A percentile compares a stretch with the other conserved stretches of the same genome.
These are phyloP conservation scores for Empidonax traillii DNA, from an alignment of 2,113 vertebrate genomes.

Conservation along the genomic window DNA sequence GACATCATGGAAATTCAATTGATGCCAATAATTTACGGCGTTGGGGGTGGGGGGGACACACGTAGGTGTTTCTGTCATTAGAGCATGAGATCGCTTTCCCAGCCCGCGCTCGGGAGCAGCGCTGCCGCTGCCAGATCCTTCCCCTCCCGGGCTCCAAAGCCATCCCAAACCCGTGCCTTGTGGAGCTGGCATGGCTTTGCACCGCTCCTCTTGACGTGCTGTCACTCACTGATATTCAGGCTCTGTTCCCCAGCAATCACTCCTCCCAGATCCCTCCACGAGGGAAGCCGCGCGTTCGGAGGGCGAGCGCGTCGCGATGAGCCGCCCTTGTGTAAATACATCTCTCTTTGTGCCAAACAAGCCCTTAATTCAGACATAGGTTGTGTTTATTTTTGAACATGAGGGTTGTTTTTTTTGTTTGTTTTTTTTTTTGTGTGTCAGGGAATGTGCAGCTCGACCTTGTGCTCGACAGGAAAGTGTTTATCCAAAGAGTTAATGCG, in stretches of 20 bases:
- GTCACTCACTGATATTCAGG: neutral
- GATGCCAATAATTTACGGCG: neutral
- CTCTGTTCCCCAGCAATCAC: neutral
- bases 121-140: neutral
- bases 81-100: neutral
- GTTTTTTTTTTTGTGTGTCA: slow-evolving; percentile 26
- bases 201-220: neutral
- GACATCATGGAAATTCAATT: slow-evolving; percentile 18
- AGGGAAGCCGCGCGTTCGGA: neutral
- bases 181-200: neutral
- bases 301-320: neutral
- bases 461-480: slow-evolving; percentile 53
- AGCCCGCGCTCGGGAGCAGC: neutral
- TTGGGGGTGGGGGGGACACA: neutral
- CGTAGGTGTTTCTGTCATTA: neutral
- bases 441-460: slow-evolving; percentile 39
- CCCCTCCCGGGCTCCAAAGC: neutral
- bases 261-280: neutral
- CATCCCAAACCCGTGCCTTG: neutral
- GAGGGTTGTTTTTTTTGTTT: neutral
- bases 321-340: slow-evolving; percentile 37
- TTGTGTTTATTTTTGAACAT: slow-evolving; percentile 61
- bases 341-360: neutral
- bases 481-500: slow-evolving; percentile 68
- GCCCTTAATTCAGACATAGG: slow-evolving; percentile 9